Conservation (phyloP, 2,113 vertebrate species). For the Mus musculus region DNA sequence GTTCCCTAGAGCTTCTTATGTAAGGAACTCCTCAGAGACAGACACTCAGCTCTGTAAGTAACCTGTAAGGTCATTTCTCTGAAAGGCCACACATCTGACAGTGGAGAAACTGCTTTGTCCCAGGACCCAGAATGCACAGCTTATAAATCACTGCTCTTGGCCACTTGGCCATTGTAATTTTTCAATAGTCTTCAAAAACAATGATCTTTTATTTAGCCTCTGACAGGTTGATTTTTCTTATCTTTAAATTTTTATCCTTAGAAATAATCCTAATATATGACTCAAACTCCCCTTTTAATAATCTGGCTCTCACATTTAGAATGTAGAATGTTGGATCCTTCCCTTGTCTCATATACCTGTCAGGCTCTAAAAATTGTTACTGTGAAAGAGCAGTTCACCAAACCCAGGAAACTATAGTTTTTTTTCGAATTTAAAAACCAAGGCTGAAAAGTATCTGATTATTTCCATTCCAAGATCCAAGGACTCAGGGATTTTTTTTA, state of each 20-base stretch:
- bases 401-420: too few species aligned
- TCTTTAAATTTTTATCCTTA: neutral
- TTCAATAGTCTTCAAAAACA: neutral
- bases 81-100: neutral
- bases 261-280: neutral
- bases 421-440: neutral
- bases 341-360: neutral
- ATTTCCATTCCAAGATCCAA: neutral
- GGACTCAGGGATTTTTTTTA: neutral
- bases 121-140: neutral
- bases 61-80: neutral
- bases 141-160: neutral
- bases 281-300: neutral
- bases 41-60: neutral
- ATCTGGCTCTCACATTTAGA: neutral
- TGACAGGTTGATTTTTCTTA: neutral
- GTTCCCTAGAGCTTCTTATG: neutral
- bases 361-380: neutral
- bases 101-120: neutral
- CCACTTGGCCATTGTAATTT: neutral
- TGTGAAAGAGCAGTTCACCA: neutral
- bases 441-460: neutral
- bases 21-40: neutral
- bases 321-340: neutral
- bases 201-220: neutral